Percentiles rank a stretch among this genome's conserved stretches.
Evolutionary conservation across 2,113 vertebrate genomes (phyloP).

Genomic region (Delphinapterus leucas): DNA sequence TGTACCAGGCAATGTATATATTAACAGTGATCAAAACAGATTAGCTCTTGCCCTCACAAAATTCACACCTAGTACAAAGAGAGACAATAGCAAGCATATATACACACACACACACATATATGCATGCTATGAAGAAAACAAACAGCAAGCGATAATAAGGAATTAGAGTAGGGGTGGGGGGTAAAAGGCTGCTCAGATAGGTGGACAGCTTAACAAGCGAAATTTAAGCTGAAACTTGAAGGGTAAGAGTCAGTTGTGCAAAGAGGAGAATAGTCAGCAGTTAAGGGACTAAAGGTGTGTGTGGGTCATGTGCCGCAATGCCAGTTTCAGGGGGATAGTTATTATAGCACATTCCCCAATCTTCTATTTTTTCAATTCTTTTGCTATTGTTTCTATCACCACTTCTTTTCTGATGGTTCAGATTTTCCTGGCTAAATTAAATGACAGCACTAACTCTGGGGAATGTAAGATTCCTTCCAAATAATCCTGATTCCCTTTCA

Average conservation of each 20-base stretch:
- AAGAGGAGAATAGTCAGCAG: not conserved
- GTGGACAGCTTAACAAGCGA: not conserved
- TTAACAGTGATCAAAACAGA: not conserved
- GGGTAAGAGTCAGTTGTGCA: not conserved
- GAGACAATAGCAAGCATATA: not conserved
- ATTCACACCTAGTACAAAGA: not conserved
- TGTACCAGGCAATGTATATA: not conserved
- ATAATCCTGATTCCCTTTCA: conserved; percentile 39
- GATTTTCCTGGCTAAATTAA: conserved; percentile 24
- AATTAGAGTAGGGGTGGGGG: not conserved
- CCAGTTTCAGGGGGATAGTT: not conserved
- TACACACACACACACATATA: not conserved
- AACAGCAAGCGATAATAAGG: not conserved
- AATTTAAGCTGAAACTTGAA: not conserved
- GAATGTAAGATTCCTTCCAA: conserved; percentile 1
- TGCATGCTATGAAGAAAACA: not conserved
- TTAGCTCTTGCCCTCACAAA: not conserved
- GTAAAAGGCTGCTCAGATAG: not conserved
- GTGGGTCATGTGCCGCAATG: not conserved
- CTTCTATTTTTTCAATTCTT: not conserved
- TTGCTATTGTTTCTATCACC: not conserved
- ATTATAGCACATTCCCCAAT: not conserved
- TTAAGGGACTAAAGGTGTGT: not conserved
- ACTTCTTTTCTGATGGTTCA: not conserved
- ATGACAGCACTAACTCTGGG: not conserved